Evolutionary conservation across 1,140 invertebrate species (phyloP).

Genomic region (Metopolophium dirhodum): DNA sequence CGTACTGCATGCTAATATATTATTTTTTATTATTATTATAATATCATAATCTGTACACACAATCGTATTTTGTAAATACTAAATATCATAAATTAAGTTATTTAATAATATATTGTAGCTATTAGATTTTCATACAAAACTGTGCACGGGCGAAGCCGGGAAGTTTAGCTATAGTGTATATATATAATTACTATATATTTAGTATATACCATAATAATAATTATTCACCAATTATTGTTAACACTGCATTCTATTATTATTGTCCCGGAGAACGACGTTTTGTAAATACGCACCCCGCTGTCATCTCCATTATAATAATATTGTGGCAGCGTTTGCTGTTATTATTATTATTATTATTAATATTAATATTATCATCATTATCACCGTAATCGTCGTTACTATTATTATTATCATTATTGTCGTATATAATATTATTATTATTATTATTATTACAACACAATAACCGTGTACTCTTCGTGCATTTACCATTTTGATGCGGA

Average conservation of each 20-base stretch:
- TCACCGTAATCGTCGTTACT: no score
- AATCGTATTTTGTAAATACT: no score
- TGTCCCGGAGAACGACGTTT: neutral
- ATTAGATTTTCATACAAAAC: no score
- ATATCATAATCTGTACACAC: no score
- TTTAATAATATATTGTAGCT: no score
- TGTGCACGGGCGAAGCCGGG: no score
- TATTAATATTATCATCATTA: neutral
- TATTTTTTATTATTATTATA: no score
- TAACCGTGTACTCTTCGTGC: neutral
- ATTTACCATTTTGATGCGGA: neutral
- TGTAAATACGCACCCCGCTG: neutral
- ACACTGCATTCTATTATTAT: neutral
- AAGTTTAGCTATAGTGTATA: no score
- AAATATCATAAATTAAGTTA: no score
- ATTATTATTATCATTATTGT: neutral
- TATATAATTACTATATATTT: neutral
- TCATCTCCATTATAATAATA: neutral
- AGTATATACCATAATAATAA: neutral
- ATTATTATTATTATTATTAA: neutral
- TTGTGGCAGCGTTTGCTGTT: neutral
- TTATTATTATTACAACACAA: neutral
- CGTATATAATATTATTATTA: no score
- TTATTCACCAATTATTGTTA: no score
- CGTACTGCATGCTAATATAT: no score